Conservation (phyloP, 2,888 invertebrate species). For the Melinaea marsaeus region DNA sequence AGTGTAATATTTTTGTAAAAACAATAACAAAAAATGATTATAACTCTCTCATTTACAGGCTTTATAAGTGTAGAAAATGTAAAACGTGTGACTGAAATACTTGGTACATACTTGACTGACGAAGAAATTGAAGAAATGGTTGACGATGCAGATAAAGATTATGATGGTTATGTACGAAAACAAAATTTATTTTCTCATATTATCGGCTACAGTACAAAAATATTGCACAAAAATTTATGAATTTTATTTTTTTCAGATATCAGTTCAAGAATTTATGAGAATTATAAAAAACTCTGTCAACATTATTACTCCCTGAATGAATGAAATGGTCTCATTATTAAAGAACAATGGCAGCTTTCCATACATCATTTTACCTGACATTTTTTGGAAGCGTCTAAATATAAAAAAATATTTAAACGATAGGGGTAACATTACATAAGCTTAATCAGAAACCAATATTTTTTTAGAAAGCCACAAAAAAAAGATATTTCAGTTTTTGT, state of each 20-base stretch:
- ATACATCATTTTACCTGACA: too few species aligned
- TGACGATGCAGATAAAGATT: slow-evolving; percentile 69
- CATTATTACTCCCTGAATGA: slow-evolving; percentile 53
- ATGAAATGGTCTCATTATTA: background rate
- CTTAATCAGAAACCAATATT: too few species aligned
- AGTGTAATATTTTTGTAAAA: too few species aligned
- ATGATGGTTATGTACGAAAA: slow-evolving; percentile 57
- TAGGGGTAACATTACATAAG: too few species aligned
- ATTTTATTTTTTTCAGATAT: slow-evolving; percentile 50
- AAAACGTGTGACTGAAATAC: slow-evolving; percentile 55
- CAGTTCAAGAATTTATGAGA: slow-evolving; percentile 65
- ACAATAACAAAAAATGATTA: background rate
- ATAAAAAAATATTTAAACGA: too few species aligned
- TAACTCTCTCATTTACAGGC: slow-evolving; percentile 41
- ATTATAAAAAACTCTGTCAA: slow-evolving; percentile 64
- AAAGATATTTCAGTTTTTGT: too few species aligned
- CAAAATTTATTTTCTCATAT: slow-evolving; percentile 2
- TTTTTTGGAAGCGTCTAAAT: too few species aligned
- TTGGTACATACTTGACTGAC: slow-evolving; percentile 58
- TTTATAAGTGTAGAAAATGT: slow-evolving; percentile 62
- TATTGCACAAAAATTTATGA: too few species aligned
- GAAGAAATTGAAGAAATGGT: slow-evolving; percentile 74
- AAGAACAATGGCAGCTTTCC: too few species aligned
- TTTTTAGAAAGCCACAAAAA: too few species aligned
- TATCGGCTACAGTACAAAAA: background rate